A percentile compares a stretch with the other conserved stretches of the same genome.
These are phyloP conservation scores for Cossypha dichroa DNA, from an alignment of 2,797 vertebrate genomes.

Conservation along the genomic window DNA sequence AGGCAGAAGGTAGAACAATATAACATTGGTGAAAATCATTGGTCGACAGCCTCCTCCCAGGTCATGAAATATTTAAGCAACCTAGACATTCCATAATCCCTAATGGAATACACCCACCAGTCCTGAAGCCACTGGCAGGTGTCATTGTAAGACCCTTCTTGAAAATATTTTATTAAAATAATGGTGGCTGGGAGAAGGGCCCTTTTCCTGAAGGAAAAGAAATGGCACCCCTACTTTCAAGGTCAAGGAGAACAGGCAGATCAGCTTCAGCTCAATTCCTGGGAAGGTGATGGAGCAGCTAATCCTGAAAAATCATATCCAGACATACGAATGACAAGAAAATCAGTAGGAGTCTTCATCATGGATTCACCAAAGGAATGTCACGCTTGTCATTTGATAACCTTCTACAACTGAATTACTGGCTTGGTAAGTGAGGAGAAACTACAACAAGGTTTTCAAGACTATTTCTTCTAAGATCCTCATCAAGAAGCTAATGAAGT, in stretches of 20 bases:
- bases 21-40: neutral
- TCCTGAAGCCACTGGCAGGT: neutral
- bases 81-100: neutral
- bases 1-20: neutral
- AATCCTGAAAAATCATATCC: neutral
- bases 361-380: neutral
- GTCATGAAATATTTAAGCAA: neutral
- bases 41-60: too few species aligned
- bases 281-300: too few species aligned
- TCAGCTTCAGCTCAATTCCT: too few species aligned
- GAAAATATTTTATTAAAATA: neutral
- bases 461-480: neutral
- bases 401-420: neutral
- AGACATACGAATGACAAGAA: neutral
- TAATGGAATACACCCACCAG: fast-evolving
- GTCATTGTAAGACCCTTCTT: neutral
- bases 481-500: neutral
- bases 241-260: neutral
- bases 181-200: neutral
- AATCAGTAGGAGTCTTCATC: neutral
- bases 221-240: neutral
- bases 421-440: neutral
- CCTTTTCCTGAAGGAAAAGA: neutral
- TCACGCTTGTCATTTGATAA: neutral
- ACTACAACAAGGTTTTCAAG: neutral